Percentiles rank a stretch among this genome's conserved stretches.
Conservation (phyloP, 2,888 invertebrate genomes). For the Drosophila tanythrix region DNA sequence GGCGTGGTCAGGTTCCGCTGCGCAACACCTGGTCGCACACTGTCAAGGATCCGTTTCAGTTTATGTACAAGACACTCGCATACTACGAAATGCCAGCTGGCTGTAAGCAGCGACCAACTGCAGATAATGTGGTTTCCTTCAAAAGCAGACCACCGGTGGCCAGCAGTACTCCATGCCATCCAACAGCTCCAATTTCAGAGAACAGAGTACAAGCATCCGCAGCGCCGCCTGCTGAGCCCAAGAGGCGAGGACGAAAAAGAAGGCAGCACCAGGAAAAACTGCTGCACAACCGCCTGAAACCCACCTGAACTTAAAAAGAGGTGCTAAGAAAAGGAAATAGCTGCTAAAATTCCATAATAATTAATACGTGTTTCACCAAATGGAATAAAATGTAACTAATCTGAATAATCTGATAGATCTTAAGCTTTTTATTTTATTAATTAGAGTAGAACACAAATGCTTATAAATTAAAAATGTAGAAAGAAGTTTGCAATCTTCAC, state of each 20-base stretch:
- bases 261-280: neutral
- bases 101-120: neutral
- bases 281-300: neutral
- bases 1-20: conserved; percentile 68
- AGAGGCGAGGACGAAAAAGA: conserved; percentile 4
- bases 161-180: conserved; percentile 39
- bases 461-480: neutral
- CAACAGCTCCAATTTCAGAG: neutral
- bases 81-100: neutral
- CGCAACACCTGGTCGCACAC: conserved; percentile 52
- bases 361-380: neutral
- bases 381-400: too few relatives aligned
- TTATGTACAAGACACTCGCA: conserved; percentile 15
- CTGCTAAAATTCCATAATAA: neutral
- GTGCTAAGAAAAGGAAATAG: neutral
- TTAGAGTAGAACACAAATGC: neutral
- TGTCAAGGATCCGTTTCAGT: conserved; percentile 44
- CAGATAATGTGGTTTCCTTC: neutral
- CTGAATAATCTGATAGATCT: neutral
- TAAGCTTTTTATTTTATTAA: neutral
- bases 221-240: neutral
- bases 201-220: neutral
- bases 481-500: conserved; percentile 40
- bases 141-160: conserved; percentile 19
- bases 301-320: neutral